A percentile compares a stretch with the other conserved stretches of the same genome.
Evolutionary conservation across 2,888 invertebrate genomes (phyloP).

Genomic region (Amblyjoppa fuscipennis): DNA sequence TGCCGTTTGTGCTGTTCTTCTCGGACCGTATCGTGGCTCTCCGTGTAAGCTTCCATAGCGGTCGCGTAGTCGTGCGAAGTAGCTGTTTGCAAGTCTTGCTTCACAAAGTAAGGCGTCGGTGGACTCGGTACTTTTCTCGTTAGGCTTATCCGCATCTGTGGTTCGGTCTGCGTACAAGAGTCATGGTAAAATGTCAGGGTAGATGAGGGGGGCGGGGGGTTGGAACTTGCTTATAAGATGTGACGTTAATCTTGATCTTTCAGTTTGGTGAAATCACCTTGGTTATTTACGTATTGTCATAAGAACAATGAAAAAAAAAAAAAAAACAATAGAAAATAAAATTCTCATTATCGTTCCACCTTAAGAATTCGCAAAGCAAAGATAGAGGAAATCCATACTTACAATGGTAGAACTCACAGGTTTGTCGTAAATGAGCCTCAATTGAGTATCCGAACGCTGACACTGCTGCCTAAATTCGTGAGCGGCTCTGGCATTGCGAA

Average conservation of each 20-base stretch:
- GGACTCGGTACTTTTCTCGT: constrained; percentile 74
- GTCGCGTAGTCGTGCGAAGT: constrained; percentile 70
- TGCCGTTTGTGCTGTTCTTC: constrained; percentile 24
- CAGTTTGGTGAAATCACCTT: too few species aligned
- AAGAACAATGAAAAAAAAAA: too few species aligned
- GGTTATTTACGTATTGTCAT: neutral
- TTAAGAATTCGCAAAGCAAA: constrained; percentile 14
- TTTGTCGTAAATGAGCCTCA: constrained; percentile 82
- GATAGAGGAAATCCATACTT: constrained; percentile 57
- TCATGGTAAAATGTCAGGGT: constrained; percentile 75
- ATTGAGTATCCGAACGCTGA: constrained; percentile 82
- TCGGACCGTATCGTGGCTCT: constrained; percentile 56
- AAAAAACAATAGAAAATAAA: too few species aligned
- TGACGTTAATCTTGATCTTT: too few species aligned
- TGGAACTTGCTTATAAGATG: neutral
- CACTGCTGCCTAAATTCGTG: constrained; percentile 83
- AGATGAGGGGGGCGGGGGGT: neutral
- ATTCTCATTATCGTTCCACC: neutral
- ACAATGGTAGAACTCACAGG: constrained; percentile 78
- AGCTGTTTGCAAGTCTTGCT: constrained; percentile 78
- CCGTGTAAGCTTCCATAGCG: constrained; percentile 75
- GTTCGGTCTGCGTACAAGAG: constrained; percentile 81
- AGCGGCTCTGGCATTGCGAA: constrained; percentile 83
- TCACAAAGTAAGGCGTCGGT: constrained; percentile 79
- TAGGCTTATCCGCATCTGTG: constrained; percentile 76